Conservation (phyloP, 2,888 invertebrate species). For the Agrotis clavis region DNA sequence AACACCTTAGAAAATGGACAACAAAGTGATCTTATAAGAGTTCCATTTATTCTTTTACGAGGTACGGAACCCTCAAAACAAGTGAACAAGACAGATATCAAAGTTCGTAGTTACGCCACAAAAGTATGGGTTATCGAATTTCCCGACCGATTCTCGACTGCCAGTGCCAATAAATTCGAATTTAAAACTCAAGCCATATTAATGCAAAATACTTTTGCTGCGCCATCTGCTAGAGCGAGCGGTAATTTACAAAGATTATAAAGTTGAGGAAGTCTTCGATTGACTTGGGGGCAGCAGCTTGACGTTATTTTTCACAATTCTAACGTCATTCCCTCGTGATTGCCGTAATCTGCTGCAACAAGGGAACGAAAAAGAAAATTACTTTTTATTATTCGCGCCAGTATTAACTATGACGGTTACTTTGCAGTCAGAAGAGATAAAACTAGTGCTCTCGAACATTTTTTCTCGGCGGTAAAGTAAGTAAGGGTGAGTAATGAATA, state of each 20-base stretch:
- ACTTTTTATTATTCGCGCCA: background rate
- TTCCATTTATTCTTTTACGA: too few relatives aligned
- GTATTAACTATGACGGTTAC: background rate
- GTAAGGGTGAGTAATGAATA: conserved; percentile 67
- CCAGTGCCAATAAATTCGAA: conserved; percentile 64
- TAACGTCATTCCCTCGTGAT: conserved; percentile 24
- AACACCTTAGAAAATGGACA: too few relatives aligned
- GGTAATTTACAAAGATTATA: conserved; percentile 60
- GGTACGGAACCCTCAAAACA: too few relatives aligned
- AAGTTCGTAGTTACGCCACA: conserved; percentile 56
- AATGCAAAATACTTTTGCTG: conserved; percentile 67
- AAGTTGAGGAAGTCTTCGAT: conserved; percentile 47
- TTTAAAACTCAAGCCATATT: conserved; percentile 65
- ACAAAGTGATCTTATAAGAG: too few relatives aligned
- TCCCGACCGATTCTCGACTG: conserved; percentile 51
- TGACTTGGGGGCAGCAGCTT: conserved; percentile 26
- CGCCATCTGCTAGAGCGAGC: conserved; percentile 52
- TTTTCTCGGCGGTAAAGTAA: conserved; percentile 48
- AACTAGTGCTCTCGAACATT: conserved; percentile 8
- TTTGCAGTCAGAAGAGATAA: conserved; percentile 12
- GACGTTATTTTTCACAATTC: conserved; percentile 37
- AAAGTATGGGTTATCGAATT: conserved; percentile 64
- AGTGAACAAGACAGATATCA: conserved; percentile 38
- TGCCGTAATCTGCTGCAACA: conserved; percentile 20
- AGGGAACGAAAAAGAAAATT: background rate